phyloP scores from a whole-genome alignment of 2,888 invertebrate species.

The Diabrotica balteata region DNA sequence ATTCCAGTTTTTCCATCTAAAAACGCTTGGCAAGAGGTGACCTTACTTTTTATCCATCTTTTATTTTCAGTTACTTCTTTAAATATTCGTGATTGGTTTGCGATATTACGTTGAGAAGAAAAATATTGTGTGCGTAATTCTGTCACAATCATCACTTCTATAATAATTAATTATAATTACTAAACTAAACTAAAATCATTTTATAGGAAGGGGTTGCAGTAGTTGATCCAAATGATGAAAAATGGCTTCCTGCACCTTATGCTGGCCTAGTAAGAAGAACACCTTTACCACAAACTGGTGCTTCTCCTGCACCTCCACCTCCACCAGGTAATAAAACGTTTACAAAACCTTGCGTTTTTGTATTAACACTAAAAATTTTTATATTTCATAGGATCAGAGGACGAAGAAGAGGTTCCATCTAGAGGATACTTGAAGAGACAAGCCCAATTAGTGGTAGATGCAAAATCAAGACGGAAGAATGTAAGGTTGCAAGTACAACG shows the following conservation, averaged over 20 bases:
- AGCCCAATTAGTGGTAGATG: constrained; percentile 83
- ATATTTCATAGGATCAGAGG: constrained; percentile 68
- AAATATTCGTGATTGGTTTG: background rate
- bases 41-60: too few relatives aligned
- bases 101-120: too few relatives aligned
- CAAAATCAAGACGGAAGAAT: constrained; percentile 80
- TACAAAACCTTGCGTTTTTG: too few relatives aligned
- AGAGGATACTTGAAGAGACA: constrained; percentile 80
- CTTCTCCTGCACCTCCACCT: constrained; percentile 51
- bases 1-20: too few relatives aligned
- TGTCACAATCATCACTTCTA: too few relatives aligned
- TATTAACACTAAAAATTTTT: too few relatives aligned
- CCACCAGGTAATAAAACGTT: constrained; percentile 38
- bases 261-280: constrained; percentile 54
- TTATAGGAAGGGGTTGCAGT: constrained; percentile 33
- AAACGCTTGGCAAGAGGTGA: too few relatives aligned
- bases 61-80: too few relatives aligned
- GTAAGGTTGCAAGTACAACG: constrained; percentile 61
- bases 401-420: constrained; percentile 85
- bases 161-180: too few relatives aligned
- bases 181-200: background rate
- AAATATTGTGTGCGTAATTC: too few relatives aligned
- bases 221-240: constrained; percentile 48
- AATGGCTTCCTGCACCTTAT: constrained; percentile 56
- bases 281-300: constrained; percentile 53